Base-by-base conservation (phyloP, 2,113 vertebrate species). In the Addax nasomaculatus region DNA sequence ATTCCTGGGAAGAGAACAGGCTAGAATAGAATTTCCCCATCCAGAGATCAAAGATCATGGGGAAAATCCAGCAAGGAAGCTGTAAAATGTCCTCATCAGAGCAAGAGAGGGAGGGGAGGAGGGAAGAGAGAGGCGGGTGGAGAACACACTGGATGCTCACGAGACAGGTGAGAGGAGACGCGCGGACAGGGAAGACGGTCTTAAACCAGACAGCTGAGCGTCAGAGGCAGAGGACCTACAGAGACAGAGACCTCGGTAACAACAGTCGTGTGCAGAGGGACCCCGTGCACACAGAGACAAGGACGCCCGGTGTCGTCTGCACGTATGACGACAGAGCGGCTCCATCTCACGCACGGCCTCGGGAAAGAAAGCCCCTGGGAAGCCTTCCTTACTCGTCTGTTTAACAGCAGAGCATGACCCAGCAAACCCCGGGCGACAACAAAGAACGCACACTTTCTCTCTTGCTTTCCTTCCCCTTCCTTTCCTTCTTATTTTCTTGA, bases 341-440 rank as follows among this genome's bases (percentile, higher is more conserved):
- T 12, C 3, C 5, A 36, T 13, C 55, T 12, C 15, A 8, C 0
- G 2, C 10, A 2, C 7, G 23, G 3, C 45, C 36, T 70, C 3
- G 7, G 70, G 45, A 33, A 25, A 19, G 3, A 43, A 13, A 12
- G 15, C 6, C 7, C 76, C 57, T 6, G 39, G 12, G 39, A 49
- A 30, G 5, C 17, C 67, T 3, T 15, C 27, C 58, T 70, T 8
- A n/a, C 33, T 9, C 3, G 1, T 2, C 78, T 33, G 13, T 16
- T 3, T 12, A 36, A 12, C 47, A 1, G 21, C 45, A 3, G 11
- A 36, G 23, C 3, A 9, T 8, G 7, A 39, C 0, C 79, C 45
- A 2, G 47, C 0, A 7, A 83, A 25, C 5, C 39, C 67, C 0
- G 58, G 30, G 6, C 2, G 0, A 57, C 6, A 53, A 23, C 43